Base-by-base conservation (phyloP, 2,888 invertebrate species). In the Calameuta idolon region DNA sequence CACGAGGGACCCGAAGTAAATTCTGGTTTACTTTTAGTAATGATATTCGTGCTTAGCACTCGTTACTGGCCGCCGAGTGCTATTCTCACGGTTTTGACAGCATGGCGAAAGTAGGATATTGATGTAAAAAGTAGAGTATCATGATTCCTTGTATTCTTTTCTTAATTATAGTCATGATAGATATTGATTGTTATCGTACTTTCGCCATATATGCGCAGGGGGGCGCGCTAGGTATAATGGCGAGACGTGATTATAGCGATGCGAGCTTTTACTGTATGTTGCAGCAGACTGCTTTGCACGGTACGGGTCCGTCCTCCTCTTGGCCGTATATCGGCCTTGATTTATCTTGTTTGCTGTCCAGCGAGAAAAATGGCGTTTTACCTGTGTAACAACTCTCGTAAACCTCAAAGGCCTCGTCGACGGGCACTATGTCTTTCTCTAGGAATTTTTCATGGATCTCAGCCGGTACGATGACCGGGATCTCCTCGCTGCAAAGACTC, bases 341-440 rank as follows among this genome's bases (percentile, higher is more conserved):
- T 34, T 80, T 84, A 33, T 84, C 84, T 75, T 85, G 76, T 40
- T 85, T 85, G 4, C 86, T 37, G 69, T 86, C 81, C 12, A 85
- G 76, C 9, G 84, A 34, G 30, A 82, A 69, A 69, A 85, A 83
- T 68, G 82, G 81, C 12, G 82, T 68, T 40, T 84, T 86, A 11
- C 83, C 86, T 76, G 81, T 81, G 83, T 90, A 90, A 78, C 83
- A 90, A 77, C 90, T 91, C 80, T 91, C 91, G 78, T 90, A 91
- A 69, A 86, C 89, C 76, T 91, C 91, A 37, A 90, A 88, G 34
- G 91, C 91, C 75, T 91, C 91, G 34, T 91, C 91, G 40, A 91
- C 82, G 9, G 88, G 88, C 30, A 88, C 79, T 55, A 77, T 83
- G 9, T 83, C 80, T 30, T 76, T 71, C 69, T 71, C 9, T 33